Base-by-base conservation (phyloP, 2,113 vertebrate genomes). In the Lipotes vexillifer region DNA sequence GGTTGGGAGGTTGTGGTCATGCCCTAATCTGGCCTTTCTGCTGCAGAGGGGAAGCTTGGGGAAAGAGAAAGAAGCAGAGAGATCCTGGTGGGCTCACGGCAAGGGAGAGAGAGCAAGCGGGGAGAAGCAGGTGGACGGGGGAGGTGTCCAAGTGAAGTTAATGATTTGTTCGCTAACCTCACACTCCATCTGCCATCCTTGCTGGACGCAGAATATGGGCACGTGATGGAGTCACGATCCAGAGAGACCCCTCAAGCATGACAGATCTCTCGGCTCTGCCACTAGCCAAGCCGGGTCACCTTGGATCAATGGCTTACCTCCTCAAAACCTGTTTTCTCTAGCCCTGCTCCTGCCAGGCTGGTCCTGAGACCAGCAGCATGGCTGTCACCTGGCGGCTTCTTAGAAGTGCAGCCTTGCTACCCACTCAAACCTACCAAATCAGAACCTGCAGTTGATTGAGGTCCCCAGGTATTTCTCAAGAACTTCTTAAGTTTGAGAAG, bases 11-110 rank as follows among this genome's bases (percentile, higher is more conserved):
- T 14, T 69, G n/a, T 46, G 41, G 89, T 52, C 72, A 55, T 72
- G 84, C 83, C 95, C 90, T 87, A 4, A 52, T 55, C 71, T 88
- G 66, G 86, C 52, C 59, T 93, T 93, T 86, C 44, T 78, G 88
- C 72, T 52, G 41, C 21, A 9, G 71, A 93, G 21, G 31, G 38
- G 44, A 86, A 55, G 88, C 49, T 61, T 4, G 15, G 78, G 87
- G 31, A 92, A 69, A 91, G 72, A 68, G 36, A 44, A 49, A 31
- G 72, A 3, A 83, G 61, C 55, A 31, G 87, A 92, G 89, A 65
- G 61, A 91, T 77, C 85, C 68, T 14, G 55, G 63, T 25, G 82
- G 72, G 69, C 85, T 97, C 52, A 10, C 0, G 29, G 82, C 78
- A 77, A 74, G 90, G 75, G 88, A 88, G 77, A 74, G 23, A 46